Evolutionary conservation across 2,113 vertebrate species (phyloP).

Genomic region (Elanoides forficatus): DNA sequence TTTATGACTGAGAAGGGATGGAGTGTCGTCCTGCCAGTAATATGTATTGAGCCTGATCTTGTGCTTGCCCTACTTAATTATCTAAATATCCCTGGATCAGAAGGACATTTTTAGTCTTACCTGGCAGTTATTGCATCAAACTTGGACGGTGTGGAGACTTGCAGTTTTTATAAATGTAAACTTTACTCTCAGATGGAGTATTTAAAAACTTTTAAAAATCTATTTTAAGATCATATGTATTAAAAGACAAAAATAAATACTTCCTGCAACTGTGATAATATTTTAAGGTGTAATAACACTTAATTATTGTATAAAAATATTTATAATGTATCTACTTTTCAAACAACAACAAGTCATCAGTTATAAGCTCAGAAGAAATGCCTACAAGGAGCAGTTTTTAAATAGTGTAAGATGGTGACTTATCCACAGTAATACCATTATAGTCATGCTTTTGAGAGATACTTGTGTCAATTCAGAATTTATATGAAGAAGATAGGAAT

Average conservation of each 20-base stretch:
- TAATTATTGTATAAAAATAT: neutral
- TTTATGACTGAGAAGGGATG: neutral
- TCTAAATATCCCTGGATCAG: neutral
- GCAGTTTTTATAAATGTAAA: neutral
- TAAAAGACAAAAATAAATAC: neutral
- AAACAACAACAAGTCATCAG: neutral
- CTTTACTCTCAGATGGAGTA: neutral
- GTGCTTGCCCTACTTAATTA: neutral
- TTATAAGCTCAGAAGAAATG: neutral
- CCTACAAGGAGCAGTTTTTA: neutral
- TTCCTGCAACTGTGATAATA: neutral
- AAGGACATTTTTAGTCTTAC: neutral
- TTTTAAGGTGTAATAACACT: neutral
- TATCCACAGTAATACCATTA: neutral
- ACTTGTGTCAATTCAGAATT: neutral
- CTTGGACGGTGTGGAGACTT: neutral
- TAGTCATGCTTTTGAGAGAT: neutral
- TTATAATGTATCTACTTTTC: neutral
- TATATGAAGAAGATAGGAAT: neutral
- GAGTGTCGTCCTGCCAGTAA: neutral
- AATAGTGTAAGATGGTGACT: neutral
- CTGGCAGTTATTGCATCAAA: neutral
- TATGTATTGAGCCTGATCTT: neutral
- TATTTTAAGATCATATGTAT: neutral
- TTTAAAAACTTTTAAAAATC: neutral